Percentiles rank a stretch among this genome's conserved stretches.
phyloP scores from a whole-genome alignment of 2,888 invertebrate genomes.

The Therioaphis trifolii region DNA sequence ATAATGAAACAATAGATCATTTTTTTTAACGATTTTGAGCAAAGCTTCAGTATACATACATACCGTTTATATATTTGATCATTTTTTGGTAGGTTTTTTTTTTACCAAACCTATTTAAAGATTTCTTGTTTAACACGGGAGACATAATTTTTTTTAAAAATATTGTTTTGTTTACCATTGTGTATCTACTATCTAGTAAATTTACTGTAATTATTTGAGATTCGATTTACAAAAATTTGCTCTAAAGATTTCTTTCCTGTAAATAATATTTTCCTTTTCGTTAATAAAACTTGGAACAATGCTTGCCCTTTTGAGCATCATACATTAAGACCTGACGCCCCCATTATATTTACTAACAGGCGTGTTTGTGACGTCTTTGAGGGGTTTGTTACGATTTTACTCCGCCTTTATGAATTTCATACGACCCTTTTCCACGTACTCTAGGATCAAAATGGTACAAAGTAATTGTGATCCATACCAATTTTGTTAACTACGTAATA shows the following conservation, averaged over 20 bases:
- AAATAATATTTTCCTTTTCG: background rate
- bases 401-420: conserved; percentile 12
- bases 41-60: too few relatives aligned
- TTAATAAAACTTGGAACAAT: conserved; percentile 1
- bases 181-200: too few relatives aligned
- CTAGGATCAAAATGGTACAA: background rate
- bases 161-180: too few relatives aligned
- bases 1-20: too few relatives aligned
- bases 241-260: background rate
- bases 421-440: background rate
- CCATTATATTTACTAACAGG: conserved; percentile 39
- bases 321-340: conserved; percentile 40
- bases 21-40: too few relatives aligned
- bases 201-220: too few relatives aligned
- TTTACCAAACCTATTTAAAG: too few relatives aligned
- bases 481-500: background rate
- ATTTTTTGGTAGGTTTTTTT: too few relatives aligned
- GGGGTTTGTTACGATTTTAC: conserved; percentile 23
- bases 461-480: conserved; percentile 1
- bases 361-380: conserved; percentile 52
- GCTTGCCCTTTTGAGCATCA: conserved; percentile 27
- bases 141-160: too few relatives aligned
- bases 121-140: too few relatives aligned
- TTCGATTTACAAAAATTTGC: too few relatives aligned
- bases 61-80: too few relatives aligned